Conservation (phyloP, 2,797 vertebrate species). For the Lagocephalus sceleratus region DNA sequence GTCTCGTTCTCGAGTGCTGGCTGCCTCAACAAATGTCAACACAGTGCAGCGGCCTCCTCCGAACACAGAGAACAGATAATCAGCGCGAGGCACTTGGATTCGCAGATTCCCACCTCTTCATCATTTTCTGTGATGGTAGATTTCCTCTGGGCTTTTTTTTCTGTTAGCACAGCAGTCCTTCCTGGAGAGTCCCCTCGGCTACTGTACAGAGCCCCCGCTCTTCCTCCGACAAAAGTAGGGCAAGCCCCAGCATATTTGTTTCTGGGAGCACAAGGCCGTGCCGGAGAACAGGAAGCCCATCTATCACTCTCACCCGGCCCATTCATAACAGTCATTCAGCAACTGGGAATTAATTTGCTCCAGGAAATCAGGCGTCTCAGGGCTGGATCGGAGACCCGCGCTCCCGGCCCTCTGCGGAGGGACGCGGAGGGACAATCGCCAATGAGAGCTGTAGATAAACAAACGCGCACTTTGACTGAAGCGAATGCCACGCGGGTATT, state of each 20-base stretch:
- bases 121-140: constrained; percentile 32
- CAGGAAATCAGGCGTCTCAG: constrained; percentile 53
- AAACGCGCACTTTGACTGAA: constrained; percentile 44
- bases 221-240: constrained; percentile 65
- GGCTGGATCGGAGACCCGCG: constrained; percentile 33
- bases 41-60: constrained; percentile 13
- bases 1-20: too few species aligned
- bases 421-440: constrained; percentile 30
- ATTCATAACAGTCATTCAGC: constrained; percentile 72
- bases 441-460: constrained; percentile 55
- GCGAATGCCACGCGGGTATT: constrained; percentile 15
- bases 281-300: constrained; percentile 52
- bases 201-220: constrained; percentile 61
- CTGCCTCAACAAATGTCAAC: background rate
- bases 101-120: constrained; percentile 30
- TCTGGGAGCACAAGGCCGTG: constrained; percentile 52
- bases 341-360: constrained; percentile 69
- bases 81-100: constrained; percentile 39
- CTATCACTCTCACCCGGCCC: constrained; percentile 51
- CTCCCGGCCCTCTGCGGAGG: constrained; percentile 47
- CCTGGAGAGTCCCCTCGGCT: constrained; percentile 50
- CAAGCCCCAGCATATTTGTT: constrained; percentile 65
- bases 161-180: constrained; percentile 53
- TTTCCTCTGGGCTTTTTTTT: constrained; percentile 56
- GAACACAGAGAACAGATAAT: constrained; percentile 34